A percentile compares a stretch with the other conserved stretches of the same genome.
These are phyloP conservation scores for Python bivittatus DNA, from an alignment of 2,113 vertebrate genomes.

Conservation along the genomic window DNA sequence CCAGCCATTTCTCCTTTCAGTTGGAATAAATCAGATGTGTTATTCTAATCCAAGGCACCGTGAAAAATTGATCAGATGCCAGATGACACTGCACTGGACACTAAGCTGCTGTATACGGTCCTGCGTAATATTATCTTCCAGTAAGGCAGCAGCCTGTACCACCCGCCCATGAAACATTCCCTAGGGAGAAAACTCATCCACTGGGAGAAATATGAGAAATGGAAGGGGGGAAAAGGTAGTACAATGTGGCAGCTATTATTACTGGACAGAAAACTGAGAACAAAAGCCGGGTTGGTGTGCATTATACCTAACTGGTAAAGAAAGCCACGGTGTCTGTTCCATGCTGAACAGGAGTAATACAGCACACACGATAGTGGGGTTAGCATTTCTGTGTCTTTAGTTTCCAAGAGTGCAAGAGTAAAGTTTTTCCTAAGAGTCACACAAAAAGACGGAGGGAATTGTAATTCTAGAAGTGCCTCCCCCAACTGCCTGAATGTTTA, in stretches of 20 bases:
- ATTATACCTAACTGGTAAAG: neutral
- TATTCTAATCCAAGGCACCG: neutral
- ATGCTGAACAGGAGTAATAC: neutral
- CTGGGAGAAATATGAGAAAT: slow-evolving; percentile 26
- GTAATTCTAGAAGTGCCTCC: neutral
- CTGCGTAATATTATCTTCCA: neutral
- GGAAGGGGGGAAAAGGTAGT: neutral
- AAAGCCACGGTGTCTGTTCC: neutral
- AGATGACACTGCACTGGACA: neutral
- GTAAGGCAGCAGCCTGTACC: neutral
- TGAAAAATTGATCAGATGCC: slow-evolving; percentile 3
- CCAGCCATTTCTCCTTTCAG: neutral
- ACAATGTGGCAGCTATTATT: slow-evolving; percentile 4
- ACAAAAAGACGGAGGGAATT: neutral
- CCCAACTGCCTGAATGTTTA: neutral
- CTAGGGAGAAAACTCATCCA: slow-evolving; percentile 16
- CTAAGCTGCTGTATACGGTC: neutral
- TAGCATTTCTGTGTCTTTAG: neutral
- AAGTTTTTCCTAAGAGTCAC: neutral
- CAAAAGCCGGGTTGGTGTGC: neutral
- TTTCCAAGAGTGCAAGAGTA: neutral
- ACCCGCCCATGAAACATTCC: slow-evolving; percentile 31
- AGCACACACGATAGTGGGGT: neutral
- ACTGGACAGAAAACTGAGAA: slow-evolving; percentile 4
- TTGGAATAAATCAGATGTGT: neutral